Conservation (phyloP, 2,113 vertebrate genomes). For the Pyxicephalus adspersus region DNA sequence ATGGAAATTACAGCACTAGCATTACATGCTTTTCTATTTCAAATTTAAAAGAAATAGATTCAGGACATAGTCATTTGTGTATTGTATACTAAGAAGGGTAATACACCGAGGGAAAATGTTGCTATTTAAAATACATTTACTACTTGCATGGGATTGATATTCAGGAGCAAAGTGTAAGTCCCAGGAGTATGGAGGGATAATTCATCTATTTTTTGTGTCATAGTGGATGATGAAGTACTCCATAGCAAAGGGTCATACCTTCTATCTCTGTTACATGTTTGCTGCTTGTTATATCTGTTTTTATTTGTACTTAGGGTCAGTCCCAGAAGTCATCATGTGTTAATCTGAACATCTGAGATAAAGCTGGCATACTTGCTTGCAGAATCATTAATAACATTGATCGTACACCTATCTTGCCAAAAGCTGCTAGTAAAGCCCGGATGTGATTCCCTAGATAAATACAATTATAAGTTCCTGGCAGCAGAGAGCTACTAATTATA, state of each 20-base stretch:
- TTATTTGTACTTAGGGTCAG: conserved; percentile 18
- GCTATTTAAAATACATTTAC: not conserved
- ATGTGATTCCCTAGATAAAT: conserved; percentile 23
- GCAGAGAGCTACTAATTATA: conserved; percentile 12
- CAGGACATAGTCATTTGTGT: too few species aligned
- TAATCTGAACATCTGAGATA: conserved; percentile 11
- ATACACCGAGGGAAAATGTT: not conserved
- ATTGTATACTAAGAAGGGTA: not conserved
- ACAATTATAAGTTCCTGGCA: conserved; percentile 35
- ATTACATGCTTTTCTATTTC: too few species aligned
- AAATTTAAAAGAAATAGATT: too few species aligned
- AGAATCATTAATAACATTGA: conserved; percentile 29
- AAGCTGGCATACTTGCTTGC: conserved; percentile 3
- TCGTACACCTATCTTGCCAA: conserved; percentile 2
- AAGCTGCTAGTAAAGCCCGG: conserved; percentile 1
- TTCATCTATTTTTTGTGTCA: conserved; percentile 21
- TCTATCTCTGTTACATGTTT: conserved; percentile 15
- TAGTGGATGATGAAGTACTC: conserved; percentile 31
- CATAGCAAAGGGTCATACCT: conserved; percentile 5
- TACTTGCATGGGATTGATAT: not conserved
- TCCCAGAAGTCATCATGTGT: conserved; percentile 33
- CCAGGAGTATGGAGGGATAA: not conserved
- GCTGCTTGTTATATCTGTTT: not conserved
- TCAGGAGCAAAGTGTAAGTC: not conserved
- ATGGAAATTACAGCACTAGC: too few species aligned